phyloP scores from a whole-genome alignment of 2,888 invertebrate genomes.

The Lacanobia wlatinum region DNA sequence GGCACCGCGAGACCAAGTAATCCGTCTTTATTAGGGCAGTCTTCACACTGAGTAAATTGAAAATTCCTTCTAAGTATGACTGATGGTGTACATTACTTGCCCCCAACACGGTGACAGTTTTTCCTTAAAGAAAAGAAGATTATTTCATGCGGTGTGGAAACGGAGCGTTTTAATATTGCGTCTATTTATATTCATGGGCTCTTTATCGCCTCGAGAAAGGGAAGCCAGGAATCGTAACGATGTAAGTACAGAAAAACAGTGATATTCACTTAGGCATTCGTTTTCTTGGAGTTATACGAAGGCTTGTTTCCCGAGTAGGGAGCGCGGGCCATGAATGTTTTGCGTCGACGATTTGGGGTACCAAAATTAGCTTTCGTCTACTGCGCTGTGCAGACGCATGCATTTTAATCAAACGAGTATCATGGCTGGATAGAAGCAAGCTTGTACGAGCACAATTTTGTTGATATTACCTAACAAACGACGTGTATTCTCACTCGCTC shows the following conservation, averaged over 20 bases:
- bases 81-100: constrained; percentile 89
- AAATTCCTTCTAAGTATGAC: constrained; percentile 90
- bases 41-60: constrained; percentile 87
- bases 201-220: constrained; percentile 78
- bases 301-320: constrained; percentile 49
- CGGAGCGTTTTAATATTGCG: constrained; percentile 87
- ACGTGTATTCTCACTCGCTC: constrained; percentile 32
- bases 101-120: constrained; percentile 85
- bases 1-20: constrained; percentile 77
- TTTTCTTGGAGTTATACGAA: constrained; percentile 72
- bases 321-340: constrained; percentile 58
- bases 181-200: constrained; percentile 88
- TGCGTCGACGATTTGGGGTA: constrained; percentile 62
- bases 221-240: constrained; percentile 82
- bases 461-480: constrained; percentile 54
- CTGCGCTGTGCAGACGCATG: constrained; percentile 43
- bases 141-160: constrained; percentile 82
- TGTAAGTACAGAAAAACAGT: constrained; percentile 81
- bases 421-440: constrained; percentile 35
- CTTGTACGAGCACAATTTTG: constrained; percentile 51
- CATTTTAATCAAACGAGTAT: constrained; percentile 66
- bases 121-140: constrained; percentile 87
- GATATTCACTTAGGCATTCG: constrained; percentile 85
- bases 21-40: constrained; percentile 87
- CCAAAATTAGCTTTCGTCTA: constrained; percentile 66